Percentiles rank a stretch among this genome's conserved stretches.
phyloP scores from a whole-genome alignment of 2,797 vertebrate species.

The Anabas testudineus region DNA sequence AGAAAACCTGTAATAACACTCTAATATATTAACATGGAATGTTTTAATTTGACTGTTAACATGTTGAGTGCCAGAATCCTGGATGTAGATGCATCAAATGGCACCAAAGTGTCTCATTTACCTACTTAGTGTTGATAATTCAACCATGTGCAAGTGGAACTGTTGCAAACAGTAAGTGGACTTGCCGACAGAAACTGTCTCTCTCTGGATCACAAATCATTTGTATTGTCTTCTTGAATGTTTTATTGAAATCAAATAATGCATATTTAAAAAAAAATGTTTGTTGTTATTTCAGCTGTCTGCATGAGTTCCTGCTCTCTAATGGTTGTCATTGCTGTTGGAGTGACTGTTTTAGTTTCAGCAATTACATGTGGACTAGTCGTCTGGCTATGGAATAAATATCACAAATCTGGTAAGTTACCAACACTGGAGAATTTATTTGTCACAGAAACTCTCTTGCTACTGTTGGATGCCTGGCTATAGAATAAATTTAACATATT shows the following conservation, averaged over 20 bases:
- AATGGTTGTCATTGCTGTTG: background rate
- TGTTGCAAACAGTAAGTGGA: too few species aligned
- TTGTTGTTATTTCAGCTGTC: constrained; percentile 21
- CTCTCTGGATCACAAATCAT: too few species aligned
- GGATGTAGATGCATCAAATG: background rate
- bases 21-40: background rate
- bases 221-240: background rate
- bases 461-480: background rate
- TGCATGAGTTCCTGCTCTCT: accelerated
- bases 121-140: too few species aligned
- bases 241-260: too few species aligned
- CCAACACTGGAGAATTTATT: background rate
- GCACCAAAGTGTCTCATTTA: too few species aligned
- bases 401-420: constrained; percentile 18
- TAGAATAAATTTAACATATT: too few species aligned
- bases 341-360: accelerated
- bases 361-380: accelerated
- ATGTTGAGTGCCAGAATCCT: too few species aligned
- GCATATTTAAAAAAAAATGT: background rate
- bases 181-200: background rate
- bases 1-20: background rate
- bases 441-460: background rate
- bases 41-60: too few species aligned
- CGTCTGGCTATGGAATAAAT: background rate
- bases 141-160: too few species aligned